Conservation (phyloP, 2,113 vertebrate species). For the Solea senegalensis region DNA sequence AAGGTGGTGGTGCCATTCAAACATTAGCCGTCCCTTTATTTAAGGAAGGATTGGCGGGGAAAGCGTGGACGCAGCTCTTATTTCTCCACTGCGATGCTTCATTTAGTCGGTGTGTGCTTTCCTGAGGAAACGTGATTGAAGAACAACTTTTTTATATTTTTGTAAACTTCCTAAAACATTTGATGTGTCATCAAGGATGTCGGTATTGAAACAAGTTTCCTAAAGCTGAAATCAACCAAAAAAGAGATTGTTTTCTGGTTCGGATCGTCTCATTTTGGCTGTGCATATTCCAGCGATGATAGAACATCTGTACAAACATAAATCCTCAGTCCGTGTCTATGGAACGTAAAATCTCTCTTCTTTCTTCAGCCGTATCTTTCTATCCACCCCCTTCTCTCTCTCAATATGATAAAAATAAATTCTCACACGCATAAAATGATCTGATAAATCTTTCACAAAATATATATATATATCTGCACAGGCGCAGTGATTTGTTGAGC, state of each 20-base stretch:
- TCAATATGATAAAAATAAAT: constrained; percentile 71
- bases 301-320: constrained; percentile 41
- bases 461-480: constrained; percentile 33
- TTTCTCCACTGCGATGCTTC: constrained; percentile 40
- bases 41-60: not conserved
- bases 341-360: constrained; percentile 22
- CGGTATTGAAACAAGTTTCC: not conserved
- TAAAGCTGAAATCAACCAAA: too few relatives aligned
- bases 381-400: not conserved
- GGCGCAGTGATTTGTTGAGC: constrained; percentile 2
- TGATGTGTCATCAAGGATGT: constrained; percentile 44
- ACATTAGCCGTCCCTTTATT: not conserved
- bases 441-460: constrained; percentile 67
- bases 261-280: constrained; percentile 3
- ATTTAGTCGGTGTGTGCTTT: constrained; percentile 77
- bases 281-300: constrained; percentile 4
- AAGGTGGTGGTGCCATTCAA: constrained; percentile 6
- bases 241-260: not conserved
- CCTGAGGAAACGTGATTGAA: constrained; percentile 81
- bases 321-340: constrained; percentile 11
- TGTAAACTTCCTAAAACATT: constrained; percentile 59
- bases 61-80: constrained; percentile 28
- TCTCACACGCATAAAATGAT: constrained; percentile 64
- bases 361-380: constrained; percentile 7
- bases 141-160: constrained; percentile 29